Conservation (phyloP, 1,140 invertebrate genomes). For the Achroia grisella region DNA sequence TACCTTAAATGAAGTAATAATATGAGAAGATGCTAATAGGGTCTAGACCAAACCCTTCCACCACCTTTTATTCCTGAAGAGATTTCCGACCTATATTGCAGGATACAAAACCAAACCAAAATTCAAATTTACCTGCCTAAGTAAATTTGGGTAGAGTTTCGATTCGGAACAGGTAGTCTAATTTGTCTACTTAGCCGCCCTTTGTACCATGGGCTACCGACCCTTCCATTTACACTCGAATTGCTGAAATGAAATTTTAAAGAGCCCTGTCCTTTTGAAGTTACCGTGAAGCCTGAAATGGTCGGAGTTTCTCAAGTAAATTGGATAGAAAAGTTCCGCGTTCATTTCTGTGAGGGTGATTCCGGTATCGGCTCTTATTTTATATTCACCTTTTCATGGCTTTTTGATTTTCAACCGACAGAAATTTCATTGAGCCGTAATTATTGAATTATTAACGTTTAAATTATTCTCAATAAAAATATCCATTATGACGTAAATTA, state of each 20-base stretch:
- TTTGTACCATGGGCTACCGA: slow-evolving; percentile 15
- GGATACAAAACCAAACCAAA: not conserved
- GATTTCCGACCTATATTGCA: no score
- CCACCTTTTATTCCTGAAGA: no score
- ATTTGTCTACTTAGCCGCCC: slow-evolving; percentile 23
- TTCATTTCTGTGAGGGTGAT: slow-evolving; percentile 7
- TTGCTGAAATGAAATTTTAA: slow-evolving; percentile 38
- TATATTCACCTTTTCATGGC: slow-evolving; percentile 4
- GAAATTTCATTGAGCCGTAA: no score
- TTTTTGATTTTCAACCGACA: slow-evolving; percentile 5
- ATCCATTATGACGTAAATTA: no score
- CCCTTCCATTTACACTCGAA: slow-evolving; percentile 25
- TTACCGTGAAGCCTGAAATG: slow-evolving; percentile 8
- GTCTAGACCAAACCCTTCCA: no score
- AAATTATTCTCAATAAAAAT: no score
- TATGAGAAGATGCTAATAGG: no score
- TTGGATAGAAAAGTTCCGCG: slow-evolving; percentile 19
- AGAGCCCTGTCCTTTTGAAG: slow-evolving; percentile 24
- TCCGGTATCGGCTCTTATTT: slow-evolving; percentile 1
- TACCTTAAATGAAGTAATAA: no score
- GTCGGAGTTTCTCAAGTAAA: slow-evolving; percentile 17
- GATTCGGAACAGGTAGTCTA: slow-evolving; percentile 7
- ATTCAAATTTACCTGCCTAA: not conserved
- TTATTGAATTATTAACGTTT: no score
- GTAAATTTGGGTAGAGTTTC: not conserved